Percentiles rank a stretch among this genome's conserved stretches.
These are phyloP conservation scores for Caiman crocodilus DNA, from an alignment of 2,797 vertebrate species.

Conservation along the genomic window DNA sequence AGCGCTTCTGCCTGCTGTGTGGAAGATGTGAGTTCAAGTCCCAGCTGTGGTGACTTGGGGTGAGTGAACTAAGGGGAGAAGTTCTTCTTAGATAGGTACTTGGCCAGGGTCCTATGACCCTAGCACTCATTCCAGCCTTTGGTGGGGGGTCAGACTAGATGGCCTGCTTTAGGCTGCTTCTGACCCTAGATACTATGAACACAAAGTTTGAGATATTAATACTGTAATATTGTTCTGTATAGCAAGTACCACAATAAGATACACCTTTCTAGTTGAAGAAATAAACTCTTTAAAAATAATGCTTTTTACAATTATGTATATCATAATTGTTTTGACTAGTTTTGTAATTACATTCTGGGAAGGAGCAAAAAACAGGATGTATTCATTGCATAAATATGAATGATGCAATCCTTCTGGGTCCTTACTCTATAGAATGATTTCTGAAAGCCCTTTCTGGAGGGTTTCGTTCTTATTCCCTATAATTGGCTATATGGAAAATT, in stretches of 20 bases:
- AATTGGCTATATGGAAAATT: background rate
- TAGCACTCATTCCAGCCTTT: too few species aligned
- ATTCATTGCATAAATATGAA: conserved; percentile 53
- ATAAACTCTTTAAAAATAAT: conserved; percentile 63
- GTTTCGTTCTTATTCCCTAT: conserved; percentile 14
- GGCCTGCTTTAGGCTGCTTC: too few species aligned
- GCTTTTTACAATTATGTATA: conserved; percentile 49
- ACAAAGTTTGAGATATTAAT: background rate
- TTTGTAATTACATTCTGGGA: conserved; percentile 56
- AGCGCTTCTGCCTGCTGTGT: too few species aligned
- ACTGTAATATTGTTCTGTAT: conserved; percentile 30
- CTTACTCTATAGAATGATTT: conserved; percentile 57
- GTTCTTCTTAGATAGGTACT: too few species aligned
- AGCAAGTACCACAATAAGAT: conserved; percentile 11
- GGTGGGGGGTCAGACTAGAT: too few species aligned
- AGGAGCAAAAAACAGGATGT: conserved; percentile 35
- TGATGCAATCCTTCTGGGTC: conserved; percentile 45
- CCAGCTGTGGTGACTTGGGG: too few species aligned
- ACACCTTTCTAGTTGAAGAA: conserved; percentile 58
- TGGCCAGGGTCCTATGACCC: too few species aligned
- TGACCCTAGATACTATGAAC: too few species aligned
- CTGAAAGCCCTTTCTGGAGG: conserved; percentile 45
- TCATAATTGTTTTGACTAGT: conserved; percentile 48
- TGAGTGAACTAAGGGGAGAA: too few species aligned
- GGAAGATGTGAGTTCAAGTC: too few species aligned